Evolutionary conservation across 2,888 invertebrate species (phyloP), one percentile per base, ranked within the genome.

Genomic region (Ormyrus thymus): DNA sequence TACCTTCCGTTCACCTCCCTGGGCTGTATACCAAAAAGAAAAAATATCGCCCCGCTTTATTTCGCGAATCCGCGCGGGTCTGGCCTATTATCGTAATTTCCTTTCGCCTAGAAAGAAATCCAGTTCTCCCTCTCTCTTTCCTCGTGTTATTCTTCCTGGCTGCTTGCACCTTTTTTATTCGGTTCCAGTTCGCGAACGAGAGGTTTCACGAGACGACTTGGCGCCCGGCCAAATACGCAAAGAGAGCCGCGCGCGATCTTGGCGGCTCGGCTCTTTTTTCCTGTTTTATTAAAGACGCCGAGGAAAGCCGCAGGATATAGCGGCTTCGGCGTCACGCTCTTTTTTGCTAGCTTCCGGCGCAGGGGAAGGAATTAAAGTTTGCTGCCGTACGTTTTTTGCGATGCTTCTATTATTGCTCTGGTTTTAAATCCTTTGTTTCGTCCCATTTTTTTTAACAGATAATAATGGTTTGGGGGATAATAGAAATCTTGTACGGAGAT

Each of bases 21-120:
- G 2, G 2, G 1, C 29, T 29, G 29, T 29, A 29, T 29, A n/a
- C n/a, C n/a, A 29, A 29, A 1, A 29, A 29, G 3, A 29, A 29
- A 29, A 29, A 29, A 29, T 29, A 29, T 29, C 43, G n/a, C 48
- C 48, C 45, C 11, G 53, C 64, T 64, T 65, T 65, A 56, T 50
- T 56, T 64, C 15, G n/a, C 15, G 53, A 11, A 15, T 45, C 53
- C 46, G 53, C 15, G 11, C 65, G 48, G 3, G 1, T 29, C 13
- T 62, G 29, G 9, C 66, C 65, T 58, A 72, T 66, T 78, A 78
- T 66, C 78, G 78, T 78, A 72, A 78, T 68, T 78, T 68, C 29
- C 29, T 29, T 43, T 13, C 50, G 7, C n/a, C 45, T 61, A 58
- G 58, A 7, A 45, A 15, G 64, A 70, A 70, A 70, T 64, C 56